Evolutionary conservation across 2,888 invertebrate species (phyloP), one percentile per base, ranked within the genome.

Genomic region (Idaea biselata): DNA sequence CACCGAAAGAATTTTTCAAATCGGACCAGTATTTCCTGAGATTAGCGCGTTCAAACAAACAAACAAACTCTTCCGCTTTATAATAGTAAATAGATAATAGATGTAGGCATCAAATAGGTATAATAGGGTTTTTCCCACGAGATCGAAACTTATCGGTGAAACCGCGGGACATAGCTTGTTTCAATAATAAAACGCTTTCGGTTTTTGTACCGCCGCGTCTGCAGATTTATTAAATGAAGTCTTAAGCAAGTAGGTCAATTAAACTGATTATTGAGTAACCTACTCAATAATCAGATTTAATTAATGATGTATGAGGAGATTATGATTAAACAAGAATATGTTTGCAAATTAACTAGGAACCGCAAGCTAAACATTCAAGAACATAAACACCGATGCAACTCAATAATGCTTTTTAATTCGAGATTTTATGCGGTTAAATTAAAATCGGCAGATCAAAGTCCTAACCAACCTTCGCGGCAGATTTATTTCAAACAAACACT

Each of bases 401-500:
- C 44, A 44, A 44, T 44, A 44, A 44, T 44, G 44, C 44, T 11
- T 44, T 44, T 44, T 44, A 11, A 44, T 44, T 44, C 44, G 11
- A 44, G n/a, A 44, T 11, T 44, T 25, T 14, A 73, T 71, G 76
- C 77, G 76, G 71, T 72, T 74, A 79, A 80, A 78, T 69, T 76
- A 72, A 71, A 71, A 78, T 79, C 75, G 73, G 74, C 70, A 77
- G 77, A 86, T 87, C 83, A 87, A 85, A 86, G 82, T 70, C 69
- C 66, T 61, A 63, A 58, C 65, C 74, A 81, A 79, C 81, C 84
- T 88, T 89, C 87, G 81, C 80, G 84, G 83, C 83, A 84, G 86
- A 88, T 86, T 87, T 82, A 88, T 83, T 82, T 83, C 87, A 88
- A 86, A 89, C 80, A 88, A 87, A 87, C 87, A 86, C 78, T 81